Conservation (phyloP, 2,888 invertebrate genomes). For the Eupithecia subfuscata region DNA sequence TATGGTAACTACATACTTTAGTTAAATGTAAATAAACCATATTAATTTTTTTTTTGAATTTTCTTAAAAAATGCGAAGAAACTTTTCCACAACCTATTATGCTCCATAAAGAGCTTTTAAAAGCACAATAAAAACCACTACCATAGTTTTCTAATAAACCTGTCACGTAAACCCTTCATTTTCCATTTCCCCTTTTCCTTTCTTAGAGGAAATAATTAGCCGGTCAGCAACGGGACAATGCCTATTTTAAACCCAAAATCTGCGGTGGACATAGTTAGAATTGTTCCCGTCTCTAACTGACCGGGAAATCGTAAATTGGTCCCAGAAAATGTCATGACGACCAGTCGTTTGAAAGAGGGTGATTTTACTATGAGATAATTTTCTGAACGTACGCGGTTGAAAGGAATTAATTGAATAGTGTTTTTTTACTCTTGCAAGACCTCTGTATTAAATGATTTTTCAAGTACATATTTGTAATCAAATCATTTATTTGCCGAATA, state of each 20-base stretch:
- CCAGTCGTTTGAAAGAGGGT: constrained; percentile 6
- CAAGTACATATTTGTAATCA: neutral
- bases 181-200: constrained; percentile 39
- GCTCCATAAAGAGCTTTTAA: neutral
- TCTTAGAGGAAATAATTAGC: constrained; percentile 74
- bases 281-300: constrained; percentile 64
- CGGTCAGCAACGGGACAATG: constrained; percentile 75
- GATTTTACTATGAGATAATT: constrained; percentile 8
- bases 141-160: neutral
- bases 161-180: constrained; percentile 6
- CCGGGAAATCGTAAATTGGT: constrained; percentile 77
- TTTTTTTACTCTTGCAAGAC: neutral
- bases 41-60: too few relatives aligned
- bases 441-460: neutral
- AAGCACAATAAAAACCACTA: neutral
- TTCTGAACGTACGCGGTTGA: neutral
- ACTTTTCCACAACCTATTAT: too few relatives aligned
- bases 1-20: too few relatives aligned
- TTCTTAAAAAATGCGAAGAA: too few relatives aligned
- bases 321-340: constrained; percentile 5
- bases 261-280: constrained; percentile 72
- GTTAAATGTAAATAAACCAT: too few relatives aligned
- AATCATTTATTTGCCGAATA: too few relatives aligned
- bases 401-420: neutral
- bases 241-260: constrained; percentile 76